A percentile compares a stretch with the other conserved stretches of the same genome.
Conservation (phyloP, 2,888 invertebrate species). For the Stenoptilia bipunctidactyla region DNA sequence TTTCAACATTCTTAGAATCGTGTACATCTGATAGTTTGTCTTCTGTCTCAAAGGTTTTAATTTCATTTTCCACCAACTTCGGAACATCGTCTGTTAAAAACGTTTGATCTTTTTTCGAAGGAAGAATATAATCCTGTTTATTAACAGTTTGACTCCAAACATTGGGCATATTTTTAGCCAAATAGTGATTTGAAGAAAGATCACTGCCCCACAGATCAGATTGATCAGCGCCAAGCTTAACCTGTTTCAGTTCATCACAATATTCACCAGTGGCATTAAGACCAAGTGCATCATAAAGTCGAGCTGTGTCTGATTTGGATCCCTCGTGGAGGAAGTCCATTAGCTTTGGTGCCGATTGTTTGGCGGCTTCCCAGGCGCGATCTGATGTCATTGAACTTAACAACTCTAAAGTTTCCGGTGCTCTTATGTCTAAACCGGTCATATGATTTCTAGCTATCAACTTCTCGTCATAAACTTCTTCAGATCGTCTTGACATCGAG, state of each 20-base stretch:
- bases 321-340: constrained; percentile 62
- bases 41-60: constrained; percentile 28
- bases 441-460: constrained; percentile 29
- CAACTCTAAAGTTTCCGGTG: constrained; percentile 42
- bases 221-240: constrained; percentile 31
- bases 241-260: constrained; percentile 41
- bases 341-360: constrained; percentile 59
- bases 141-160: constrained; percentile 34
- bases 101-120: constrained; percentile 25
- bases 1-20: constrained; percentile 28
- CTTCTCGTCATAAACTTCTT: constrained; percentile 49
- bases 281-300: constrained; percentile 57
- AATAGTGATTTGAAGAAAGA: constrained; percentile 29
- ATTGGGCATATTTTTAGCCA: constrained; percentile 35
- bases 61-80: constrained; percentile 28
- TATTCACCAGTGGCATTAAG: constrained; percentile 40
- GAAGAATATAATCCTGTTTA: constrained; percentile 28
- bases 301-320: constrained; percentile 58
- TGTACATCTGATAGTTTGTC: constrained; percentile 29
- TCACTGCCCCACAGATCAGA: constrained; percentile 34
- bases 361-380: constrained; percentile 65
- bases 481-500: constrained; percentile 42
- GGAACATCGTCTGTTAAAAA: constrained; percentile 28
- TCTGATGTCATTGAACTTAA: constrained; percentile 53
- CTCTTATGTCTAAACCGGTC: constrained; percentile 39